A percentile compares a stretch with the other conserved stretches of the same genome.
phyloP scores from a whole-genome alignment of 1,140 invertebrate species.

The Leptopilina clavipes region DNA sequence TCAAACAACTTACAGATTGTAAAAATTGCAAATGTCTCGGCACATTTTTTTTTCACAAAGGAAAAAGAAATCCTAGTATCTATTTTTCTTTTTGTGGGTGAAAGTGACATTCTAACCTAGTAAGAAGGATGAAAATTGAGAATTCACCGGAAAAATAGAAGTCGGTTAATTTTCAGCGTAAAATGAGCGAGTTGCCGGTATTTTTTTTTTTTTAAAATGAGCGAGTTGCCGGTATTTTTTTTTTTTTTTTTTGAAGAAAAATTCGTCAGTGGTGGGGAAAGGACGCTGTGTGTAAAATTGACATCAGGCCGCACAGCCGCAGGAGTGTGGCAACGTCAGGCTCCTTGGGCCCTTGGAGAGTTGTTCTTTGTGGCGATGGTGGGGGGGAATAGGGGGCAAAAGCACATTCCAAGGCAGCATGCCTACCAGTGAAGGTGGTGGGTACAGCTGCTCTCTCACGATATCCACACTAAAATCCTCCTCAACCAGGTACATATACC shows the following conservation, averaged over 20 bases:
- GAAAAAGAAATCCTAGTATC: too few relatives aligned
- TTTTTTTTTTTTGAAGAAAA: too few relatives aligned
- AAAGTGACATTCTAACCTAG: conserved; percentile 15
- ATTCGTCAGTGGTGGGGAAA: conserved; percentile 15
- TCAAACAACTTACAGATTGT: too few relatives aligned
- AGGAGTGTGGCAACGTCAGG: not conserved
- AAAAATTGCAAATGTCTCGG: too few relatives aligned
- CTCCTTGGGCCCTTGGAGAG: conserved; percentile 47
- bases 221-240: conserved; percentile 32
- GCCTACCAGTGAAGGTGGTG: conserved; percentile 56
- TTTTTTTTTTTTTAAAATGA: too few relatives aligned
- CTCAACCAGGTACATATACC: not conserved
- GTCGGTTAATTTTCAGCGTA: conserved; percentile 37
- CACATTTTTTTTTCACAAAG: not conserved
- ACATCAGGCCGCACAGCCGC: not conserved
- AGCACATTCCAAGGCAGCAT: conserved; percentile 65
- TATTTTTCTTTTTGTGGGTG: not conserved
- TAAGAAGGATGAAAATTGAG: not conserved
- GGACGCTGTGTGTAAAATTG: conserved; percentile 32
- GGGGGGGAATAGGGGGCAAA: conserved; percentile 54
- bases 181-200: conserved; percentile 45
- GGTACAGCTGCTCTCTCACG: conserved; percentile 50
- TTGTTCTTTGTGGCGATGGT: too few relatives aligned
- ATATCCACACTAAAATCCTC: conserved; percentile 42
- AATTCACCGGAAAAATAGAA: conserved; percentile 21